Conservation (phyloP, 2,888 invertebrate species). For the Arrhopalites spinosus region DNA sequence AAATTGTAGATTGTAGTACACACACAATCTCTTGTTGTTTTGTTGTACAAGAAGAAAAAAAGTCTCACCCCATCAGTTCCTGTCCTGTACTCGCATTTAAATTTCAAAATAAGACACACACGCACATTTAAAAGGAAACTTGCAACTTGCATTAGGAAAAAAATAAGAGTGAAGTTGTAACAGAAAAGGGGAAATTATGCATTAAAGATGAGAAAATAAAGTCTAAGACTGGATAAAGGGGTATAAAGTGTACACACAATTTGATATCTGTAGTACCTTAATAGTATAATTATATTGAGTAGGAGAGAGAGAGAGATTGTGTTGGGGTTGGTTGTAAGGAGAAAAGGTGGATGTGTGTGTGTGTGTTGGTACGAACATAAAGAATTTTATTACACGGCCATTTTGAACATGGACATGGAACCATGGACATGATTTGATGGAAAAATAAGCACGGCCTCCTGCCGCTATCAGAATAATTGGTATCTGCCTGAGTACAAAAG, state of each 20-base stretch:
- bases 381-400: slow-evolving; percentile 48
- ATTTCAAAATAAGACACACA: neutral
- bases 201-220: too few species aligned
- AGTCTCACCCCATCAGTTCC: neutral
- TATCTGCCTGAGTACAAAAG: slow-evolving; percentile 49
- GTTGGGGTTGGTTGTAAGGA: slow-evolving; percentile 4
- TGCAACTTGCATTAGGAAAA: neutral
- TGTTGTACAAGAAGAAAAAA: neutral
- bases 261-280: neutral
- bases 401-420: slow-evolving; percentile 56
- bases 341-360: slow-evolving; percentile 19
- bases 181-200: neutral
- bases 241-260: neutral
- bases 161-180: too few species aligned
- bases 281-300: neutral
- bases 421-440: slow-evolving; percentile 55
- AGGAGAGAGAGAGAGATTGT: slow-evolving; percentile 6
- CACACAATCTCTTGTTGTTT: neutral
- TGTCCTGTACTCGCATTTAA: neutral
- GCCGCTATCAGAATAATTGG: slow-evolving; percentile 57
- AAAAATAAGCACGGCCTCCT: slow-evolving; percentile 56
- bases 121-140: neutral
- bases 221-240: neutral
- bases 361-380: slow-evolving; percentile 18
- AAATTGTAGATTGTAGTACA: neutral